These are phyloP conservation scores for Rhaphigaster nebulosa DNA, from an alignment of 2,888 invertebrate species.

Conservation along the genomic window DNA sequence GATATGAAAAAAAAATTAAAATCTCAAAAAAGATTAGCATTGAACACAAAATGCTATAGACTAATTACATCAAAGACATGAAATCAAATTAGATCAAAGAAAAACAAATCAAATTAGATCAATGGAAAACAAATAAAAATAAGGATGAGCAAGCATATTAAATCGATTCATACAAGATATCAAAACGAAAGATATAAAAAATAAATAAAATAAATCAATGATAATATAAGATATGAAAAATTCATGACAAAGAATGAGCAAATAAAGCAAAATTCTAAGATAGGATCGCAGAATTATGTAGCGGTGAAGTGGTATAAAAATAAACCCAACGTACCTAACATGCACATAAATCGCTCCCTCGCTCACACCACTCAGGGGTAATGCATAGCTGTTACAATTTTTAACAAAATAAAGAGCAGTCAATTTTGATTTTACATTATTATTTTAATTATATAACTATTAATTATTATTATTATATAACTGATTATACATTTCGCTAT, in stretches of 20 bases:
- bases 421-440: not conserved
- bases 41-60: not conserved
- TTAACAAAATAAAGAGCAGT: not conserved
- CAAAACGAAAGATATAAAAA: constrained; percentile 67
- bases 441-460: too few species aligned
- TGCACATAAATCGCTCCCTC: not conserved
- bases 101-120: not conserved
- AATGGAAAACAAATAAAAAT: not conserved
- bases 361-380: constrained; percentile 3
- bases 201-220: not conserved
- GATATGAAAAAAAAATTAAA: not conserved
- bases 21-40: not conserved
- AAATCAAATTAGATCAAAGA: not conserved
- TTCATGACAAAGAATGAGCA: not conserved
- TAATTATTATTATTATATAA: too few species aligned
- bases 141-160: constrained; percentile 6
- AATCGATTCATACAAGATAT: not conserved
- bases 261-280: constrained; percentile 4
- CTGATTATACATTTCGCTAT: too few species aligned
- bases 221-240: not conserved
- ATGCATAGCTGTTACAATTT: not conserved
- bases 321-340: not conserved
- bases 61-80: not conserved
- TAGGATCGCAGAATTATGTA: not conserved
- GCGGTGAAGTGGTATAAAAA: not conserved